phyloP scores from a whole-genome alignment of 2,888 invertebrate genomes.

The Ectropis crepuscularia region DNA sequence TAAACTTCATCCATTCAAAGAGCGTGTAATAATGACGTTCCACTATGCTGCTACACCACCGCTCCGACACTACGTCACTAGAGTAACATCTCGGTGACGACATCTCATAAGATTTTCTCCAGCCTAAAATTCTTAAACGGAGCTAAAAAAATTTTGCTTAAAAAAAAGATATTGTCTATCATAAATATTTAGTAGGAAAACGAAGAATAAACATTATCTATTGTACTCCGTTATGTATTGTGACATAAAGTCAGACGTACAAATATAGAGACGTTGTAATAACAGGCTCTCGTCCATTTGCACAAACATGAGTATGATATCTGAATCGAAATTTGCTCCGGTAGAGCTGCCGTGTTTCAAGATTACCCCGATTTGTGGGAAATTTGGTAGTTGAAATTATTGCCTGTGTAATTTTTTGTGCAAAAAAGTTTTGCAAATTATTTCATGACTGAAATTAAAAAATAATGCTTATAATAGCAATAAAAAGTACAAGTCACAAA shows the following conservation, averaged over 20 bases:
- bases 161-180: not conserved
- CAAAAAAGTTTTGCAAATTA: too few species aligned
- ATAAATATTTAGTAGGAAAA: not conserved
- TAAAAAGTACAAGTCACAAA: too few species aligned
- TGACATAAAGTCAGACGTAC: constrained; percentile 18
- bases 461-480: too few species aligned
- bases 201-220: not conserved
- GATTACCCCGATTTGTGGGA: not conserved
- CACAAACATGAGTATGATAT: constrained; percentile 40
- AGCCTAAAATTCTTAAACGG: too few species aligned
- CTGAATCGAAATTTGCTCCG: constrained; percentile 23
- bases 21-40: too few species aligned
- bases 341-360: constrained; percentile 5
- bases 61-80: too few species aligned
- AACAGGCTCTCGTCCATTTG: constrained; percentile 36
- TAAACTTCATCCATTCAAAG: too few species aligned
- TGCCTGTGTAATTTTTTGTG: not conserved
- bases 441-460: too few species aligned
- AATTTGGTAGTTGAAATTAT: not conserved
- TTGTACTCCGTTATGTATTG: not conserved
- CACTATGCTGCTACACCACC: too few species aligned
- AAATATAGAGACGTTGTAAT: constrained; percentile 26
- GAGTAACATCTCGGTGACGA: too few species aligned
- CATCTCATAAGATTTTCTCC: too few species aligned
- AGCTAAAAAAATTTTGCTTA: not conserved